Conservation (phyloP, 2,888 invertebrate species). For the Troilus luridus region DNA sequence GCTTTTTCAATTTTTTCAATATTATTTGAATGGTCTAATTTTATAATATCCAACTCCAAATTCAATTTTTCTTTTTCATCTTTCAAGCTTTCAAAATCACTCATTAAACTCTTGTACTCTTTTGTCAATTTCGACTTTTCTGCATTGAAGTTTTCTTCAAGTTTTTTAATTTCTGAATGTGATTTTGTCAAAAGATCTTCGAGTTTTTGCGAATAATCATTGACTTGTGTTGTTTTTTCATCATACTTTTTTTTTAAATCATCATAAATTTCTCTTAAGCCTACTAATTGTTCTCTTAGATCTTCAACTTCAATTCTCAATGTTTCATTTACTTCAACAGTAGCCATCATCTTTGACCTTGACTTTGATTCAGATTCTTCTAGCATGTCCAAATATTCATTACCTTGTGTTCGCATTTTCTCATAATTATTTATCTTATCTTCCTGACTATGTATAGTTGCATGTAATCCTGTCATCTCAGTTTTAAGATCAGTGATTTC, state of each 20-base stretch:
- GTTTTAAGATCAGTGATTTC: background rate
- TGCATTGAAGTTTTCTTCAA: background rate
- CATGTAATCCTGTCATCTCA: background rate
- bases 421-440: background rate
- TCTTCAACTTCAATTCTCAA: background rate
- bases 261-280: background rate
- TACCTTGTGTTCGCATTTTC: background rate
- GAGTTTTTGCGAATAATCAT: constrained; percentile 19
- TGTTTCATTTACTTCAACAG: too few relatives aligned
- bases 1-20: background rate
- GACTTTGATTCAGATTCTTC: background rate
- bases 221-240: background rate
- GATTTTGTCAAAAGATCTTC: background rate
- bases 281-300: background rate
- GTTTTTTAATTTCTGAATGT: background rate
- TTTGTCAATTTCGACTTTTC: constrained; percentile 13
- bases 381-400: background rate
- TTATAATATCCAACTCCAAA: background rate
- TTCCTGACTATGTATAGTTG: background rate
- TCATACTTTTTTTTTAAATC: background rate
- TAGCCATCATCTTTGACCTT: background rate
- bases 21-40: constrained; percentile 1
- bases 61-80: constrained; percentile 6
- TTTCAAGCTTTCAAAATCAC: constrained; percentile 18
- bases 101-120: background rate